These are phyloP conservation scores for Porites australiensis DNA, from an alignment of 64 coral and sea anemone genomes.

Conservation along the genomic window DNA sequence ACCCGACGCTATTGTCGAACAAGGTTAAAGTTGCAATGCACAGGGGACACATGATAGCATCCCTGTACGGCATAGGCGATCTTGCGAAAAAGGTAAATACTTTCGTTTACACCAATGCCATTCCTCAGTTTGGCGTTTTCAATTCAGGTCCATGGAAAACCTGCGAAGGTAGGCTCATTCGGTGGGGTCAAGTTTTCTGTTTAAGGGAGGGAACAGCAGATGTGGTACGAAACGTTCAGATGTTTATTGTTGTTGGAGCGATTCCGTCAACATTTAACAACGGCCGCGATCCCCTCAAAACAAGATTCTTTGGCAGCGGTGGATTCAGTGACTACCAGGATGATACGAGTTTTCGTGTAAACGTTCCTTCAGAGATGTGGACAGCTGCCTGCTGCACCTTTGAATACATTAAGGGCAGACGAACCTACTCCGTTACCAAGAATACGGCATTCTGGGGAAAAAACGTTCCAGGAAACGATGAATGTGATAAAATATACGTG, in stretches of 20 bases:
- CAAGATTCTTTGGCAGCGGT: neutral
- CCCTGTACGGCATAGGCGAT: neutral
- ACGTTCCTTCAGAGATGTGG: neutral
- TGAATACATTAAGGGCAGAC: neutral
- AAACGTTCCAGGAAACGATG: neutral
- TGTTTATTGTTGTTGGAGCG: neutral
- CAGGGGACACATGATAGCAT: constrained; percentile 1
- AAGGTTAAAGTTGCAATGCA: neutral
- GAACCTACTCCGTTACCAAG: neutral
- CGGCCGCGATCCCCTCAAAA: neutral
- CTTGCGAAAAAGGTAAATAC: neutral
- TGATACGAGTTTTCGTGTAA: neutral
- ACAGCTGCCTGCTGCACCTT: constrained; percentile 12
- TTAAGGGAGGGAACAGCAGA: neutral
- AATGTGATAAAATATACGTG: neutral
- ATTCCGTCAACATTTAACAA: neutral
- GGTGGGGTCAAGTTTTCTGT: neutral
- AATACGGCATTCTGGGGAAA: neutral
- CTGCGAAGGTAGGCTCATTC: neutral
- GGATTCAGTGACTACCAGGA: constrained; percentile 10
- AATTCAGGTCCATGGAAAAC: neutral
- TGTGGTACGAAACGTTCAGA: neutral
- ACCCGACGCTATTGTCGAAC: too few relatives aligned
- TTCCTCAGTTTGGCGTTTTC: neutral
- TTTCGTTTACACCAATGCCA: constrained; percentile 10